A percentile compares a stretch with the other conserved stretches of the same genome.
Conservation (phyloP, 2,797 vertebrate species). For the Sebastolobus altivelis region DNA sequence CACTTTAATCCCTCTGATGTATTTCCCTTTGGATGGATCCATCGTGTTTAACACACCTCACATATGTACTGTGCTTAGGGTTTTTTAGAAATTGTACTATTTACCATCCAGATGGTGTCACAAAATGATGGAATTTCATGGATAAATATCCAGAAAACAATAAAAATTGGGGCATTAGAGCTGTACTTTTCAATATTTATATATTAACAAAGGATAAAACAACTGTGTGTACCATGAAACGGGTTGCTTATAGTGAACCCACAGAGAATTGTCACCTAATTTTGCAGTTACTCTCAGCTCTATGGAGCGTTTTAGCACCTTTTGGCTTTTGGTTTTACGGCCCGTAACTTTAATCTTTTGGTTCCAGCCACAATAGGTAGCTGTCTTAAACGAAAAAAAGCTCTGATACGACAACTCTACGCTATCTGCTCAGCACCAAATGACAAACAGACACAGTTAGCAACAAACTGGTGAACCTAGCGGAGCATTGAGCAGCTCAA, state of each 20-base stretch:
- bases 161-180: background rate
- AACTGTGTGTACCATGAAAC: background rate
- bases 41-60: background rate
- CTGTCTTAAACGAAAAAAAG: too few species aligned
- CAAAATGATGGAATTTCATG: background rate
- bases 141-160: background rate
- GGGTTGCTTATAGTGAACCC: background rate
- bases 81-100: background rate
- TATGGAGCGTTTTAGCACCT: background rate
- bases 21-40: background rate
- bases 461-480: background rate
- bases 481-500: background rate
- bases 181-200: background rate
- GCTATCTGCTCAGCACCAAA: background rate
- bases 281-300: too few species aligned
- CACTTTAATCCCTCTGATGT: constrained; percentile 11
- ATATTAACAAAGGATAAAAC: background rate
- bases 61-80: background rate
- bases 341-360: background rate
- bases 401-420: too few species aligned
- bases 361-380: background rate
- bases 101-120: background rate
- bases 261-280: background rate
- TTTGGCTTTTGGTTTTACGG: background rate
- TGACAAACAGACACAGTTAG: background rate